Conservation (phyloP, 2,113 vertebrate genomes). For the Onychorhynchus coronatus region DNA sequence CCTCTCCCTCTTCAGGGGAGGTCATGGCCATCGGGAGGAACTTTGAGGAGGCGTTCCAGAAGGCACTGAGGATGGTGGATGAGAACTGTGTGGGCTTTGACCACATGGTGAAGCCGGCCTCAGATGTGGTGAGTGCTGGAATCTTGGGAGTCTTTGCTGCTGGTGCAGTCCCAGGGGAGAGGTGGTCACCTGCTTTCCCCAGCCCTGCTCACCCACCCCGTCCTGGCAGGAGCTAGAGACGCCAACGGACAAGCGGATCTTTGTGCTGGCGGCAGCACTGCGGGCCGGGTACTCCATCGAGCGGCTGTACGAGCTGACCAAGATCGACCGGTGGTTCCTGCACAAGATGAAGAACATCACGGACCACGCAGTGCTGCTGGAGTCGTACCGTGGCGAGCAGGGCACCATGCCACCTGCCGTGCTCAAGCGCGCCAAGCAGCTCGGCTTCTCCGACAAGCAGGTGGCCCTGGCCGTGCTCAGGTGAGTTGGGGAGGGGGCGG, state of each 20-base stretch:
- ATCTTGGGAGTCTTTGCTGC: background rate
- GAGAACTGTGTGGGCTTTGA: slow-evolving; percentile 97
- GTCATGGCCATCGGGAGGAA: slow-evolving; percentile 95
- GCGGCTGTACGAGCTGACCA: slow-evolving; percentile 90
- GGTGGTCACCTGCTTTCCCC: fast-evolving
- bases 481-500: slow-evolving; percentile 1
- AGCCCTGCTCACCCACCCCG: background rate
- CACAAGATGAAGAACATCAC: slow-evolving; percentile 95
- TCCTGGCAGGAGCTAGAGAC: slow-evolving; percentile 88
- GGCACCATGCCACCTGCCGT: slow-evolving; percentile 78
- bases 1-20: slow-evolving; percentile 75
- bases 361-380: slow-evolving; percentile 80
- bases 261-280: slow-evolving; percentile 90
- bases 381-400: slow-evolving; percentile 79
- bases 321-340: slow-evolving; percentile 97
- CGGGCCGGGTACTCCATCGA: slow-evolving; percentile 87
- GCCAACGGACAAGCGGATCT: slow-evolving; percentile 94
- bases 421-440: slow-evolving; percentile 88
- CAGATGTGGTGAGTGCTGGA: slow-evolving; percentile 76
- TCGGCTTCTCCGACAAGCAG: slow-evolving; percentile 97
- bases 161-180: fast-evolving
- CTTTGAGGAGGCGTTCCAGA: slow-evolving; percentile 98
- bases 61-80: slow-evolving; percentile 96
- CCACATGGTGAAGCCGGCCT: slow-evolving; percentile 87
- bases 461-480: slow-evolving; percentile 92